phyloP scores from a whole-genome alignment of 2,888 invertebrate species.

The Eupeodes latifasciatus region DNA sequence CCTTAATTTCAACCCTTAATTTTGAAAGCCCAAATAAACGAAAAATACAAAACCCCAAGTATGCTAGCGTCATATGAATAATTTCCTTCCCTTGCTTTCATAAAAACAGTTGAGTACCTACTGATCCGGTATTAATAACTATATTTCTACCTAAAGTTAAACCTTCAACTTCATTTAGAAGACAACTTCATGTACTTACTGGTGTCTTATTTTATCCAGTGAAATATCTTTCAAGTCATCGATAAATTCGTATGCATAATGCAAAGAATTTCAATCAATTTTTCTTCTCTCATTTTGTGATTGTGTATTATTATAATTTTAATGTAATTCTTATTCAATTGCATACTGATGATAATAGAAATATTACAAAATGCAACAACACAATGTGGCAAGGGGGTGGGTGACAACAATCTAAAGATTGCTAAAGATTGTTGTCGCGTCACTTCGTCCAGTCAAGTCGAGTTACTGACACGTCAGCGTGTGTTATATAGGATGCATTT shows the following conservation, averaged over 20 bases:
- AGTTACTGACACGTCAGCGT: slow-evolving; percentile 11
- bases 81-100: too few relatives aligned
- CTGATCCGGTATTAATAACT: too few relatives aligned
- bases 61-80: too few relatives aligned
- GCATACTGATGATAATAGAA: slow-evolving; percentile 18
- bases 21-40: background rate
- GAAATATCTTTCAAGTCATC: slow-evolving; percentile 54
- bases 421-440: slow-evolving; percentile 5
- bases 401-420: slow-evolving; percentile 17
- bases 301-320: slow-evolving; percentile 33
- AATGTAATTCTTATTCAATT: background rate
- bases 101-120: too few relatives aligned
- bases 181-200: slow-evolving; percentile 5
- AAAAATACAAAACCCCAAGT: background rate
- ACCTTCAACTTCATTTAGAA: slow-evolving; percentile 23
- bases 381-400: background rate
- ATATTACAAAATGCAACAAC: background rate
- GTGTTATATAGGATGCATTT: slow-evolving; percentile 11
- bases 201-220: slow-evolving; percentile 2
- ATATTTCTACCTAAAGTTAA: background rate
- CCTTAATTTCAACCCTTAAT: too few relatives aligned
- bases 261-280: background rate
- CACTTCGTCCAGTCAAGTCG: too few relatives aligned
- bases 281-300: background rate
- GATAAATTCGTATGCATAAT: slow-evolving; percentile 59